Evolutionary conservation across 2,113 vertebrate genomes (phyloP), one percentile per base, ranked within the genome.

Genomic region (Trinectes maculatus): DNA sequence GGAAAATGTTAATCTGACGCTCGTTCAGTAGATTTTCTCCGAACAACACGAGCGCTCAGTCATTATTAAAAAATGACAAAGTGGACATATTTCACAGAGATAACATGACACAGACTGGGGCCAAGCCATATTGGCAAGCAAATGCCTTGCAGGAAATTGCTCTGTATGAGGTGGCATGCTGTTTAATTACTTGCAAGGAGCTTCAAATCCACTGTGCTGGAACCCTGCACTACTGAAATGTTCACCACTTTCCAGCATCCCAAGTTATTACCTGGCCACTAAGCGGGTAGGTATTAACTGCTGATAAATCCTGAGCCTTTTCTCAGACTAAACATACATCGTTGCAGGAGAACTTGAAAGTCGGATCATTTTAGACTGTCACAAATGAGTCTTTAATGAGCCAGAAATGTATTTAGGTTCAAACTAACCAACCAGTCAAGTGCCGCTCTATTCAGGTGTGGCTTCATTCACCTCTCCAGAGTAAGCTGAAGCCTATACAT

Each of bases 21-120:
- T 82, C 71, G 86, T 61, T 83, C 67, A 77, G 79, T 59, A 76
- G 44, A 88, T 83, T 83, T 80, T 82, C 67, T 62, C 48, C 43
- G 69, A 80, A 83, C 86, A 89, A 83, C 82, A 73, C 53, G 47
- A 79, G 67, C 78, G 77, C 79, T 91, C 82, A 83, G 83, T 92
- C 79, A 86, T 86, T 86, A 91, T 82, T 89, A 82, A 85, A 89
- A 85, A 87, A 83, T 86, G 79, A 92, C 86, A 83, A 89, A 87
- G 82, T 63, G 69, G 71, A 81, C 86, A 87, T 89, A 87, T 92
- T 92, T 92, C 80, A 80, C 55, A 69, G 72, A 88, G 89, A 88
- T 90, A 91, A 87, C 72, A 34, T 59, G 58, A 79, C 37, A 57
- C 59, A 66, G 74, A 79, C 81, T 40, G 76, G 56, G 74, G 80